These are phyloP conservation scores for Brachionus plicatilis DNA, from an alignment of 1,140 invertebrate genomes.

Conservation along the genomic window DNA sequence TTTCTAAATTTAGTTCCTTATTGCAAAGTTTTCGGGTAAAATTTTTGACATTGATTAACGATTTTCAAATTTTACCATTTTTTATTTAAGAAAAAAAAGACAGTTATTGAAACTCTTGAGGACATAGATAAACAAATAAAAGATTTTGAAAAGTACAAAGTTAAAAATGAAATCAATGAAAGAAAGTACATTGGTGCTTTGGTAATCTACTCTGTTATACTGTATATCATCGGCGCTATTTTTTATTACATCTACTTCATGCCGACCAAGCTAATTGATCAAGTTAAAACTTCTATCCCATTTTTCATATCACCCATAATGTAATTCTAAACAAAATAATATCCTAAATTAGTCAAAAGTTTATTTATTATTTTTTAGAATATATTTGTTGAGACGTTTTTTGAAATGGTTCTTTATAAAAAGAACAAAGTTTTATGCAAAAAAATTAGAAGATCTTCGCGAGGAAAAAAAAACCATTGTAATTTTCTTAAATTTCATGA, in stretches of 20 bases:
- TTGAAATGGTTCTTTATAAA: slow-evolving; percentile 77
- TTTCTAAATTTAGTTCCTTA: not conserved
- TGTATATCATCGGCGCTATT: slow-evolving; percentile 69
- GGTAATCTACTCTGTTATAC: slow-evolving; percentile 70
- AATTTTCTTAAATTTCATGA: slow-evolving; percentile 42
- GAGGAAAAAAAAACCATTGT: slow-evolving; percentile 75
- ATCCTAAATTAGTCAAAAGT: not conserved
- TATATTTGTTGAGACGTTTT: slow-evolving; percentile 67
- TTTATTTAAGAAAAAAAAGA: slow-evolving; percentile 70
- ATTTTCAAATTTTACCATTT: slow-evolving; percentile 40
- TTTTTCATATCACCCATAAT: slow-evolving; percentile 69
- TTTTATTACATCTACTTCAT: slow-evolving; percentile 74
- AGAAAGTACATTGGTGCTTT: slow-evolving; percentile 72
- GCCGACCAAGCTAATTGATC: slow-evolving; percentile 64
- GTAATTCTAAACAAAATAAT: slow-evolving; percentile 60
- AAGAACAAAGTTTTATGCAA: slow-evolving; percentile 68
- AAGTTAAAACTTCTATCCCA: slow-evolving; percentile 67
- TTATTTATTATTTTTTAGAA: slow-evolving; percentile 52
- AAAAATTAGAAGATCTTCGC: slow-evolving; percentile 66
- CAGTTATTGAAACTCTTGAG: slow-evolving; percentile 67
- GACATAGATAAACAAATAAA: slow-evolving; percentile 69
- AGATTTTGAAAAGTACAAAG: slow-evolving; percentile 70
- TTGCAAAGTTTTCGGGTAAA: slow-evolving; percentile 5
- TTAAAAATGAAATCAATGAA: slow-evolving; percentile 70
- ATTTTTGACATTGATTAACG: not conserved